These are phyloP conservation scores for Oxycera nigricornis DNA, from an alignment of 2,888 invertebrate species.

Conservation along the genomic window DNA sequence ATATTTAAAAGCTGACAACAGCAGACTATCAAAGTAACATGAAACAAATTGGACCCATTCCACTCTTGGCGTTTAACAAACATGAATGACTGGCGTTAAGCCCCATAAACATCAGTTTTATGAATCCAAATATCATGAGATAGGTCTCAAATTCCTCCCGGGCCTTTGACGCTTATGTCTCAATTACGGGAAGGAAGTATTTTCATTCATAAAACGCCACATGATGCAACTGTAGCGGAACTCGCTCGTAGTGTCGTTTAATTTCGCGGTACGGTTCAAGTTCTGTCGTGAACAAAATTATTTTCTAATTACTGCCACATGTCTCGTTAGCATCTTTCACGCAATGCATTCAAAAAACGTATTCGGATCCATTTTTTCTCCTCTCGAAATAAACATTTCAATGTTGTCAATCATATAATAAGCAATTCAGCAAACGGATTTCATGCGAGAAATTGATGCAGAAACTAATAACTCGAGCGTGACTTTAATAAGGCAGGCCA, in stretches of 20 bases:
- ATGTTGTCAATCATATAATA: constrained; percentile 10
- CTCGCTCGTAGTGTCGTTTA: neutral
- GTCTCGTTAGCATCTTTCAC: neutral
- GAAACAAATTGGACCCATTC: no score
- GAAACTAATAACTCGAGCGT: constrained; percentile 27
- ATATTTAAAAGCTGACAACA: no score
- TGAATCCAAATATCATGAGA: no score
- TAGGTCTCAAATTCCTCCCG: neutral
- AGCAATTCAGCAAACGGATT: constrained; percentile 5
- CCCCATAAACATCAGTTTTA: no score
- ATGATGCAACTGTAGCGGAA: neutral
- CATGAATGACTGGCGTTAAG: no score
- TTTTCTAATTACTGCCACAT: constrained; percentile 38
- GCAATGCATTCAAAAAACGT: neutral
- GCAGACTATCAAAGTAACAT: no score
- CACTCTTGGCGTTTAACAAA: no score
- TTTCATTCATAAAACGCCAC: neutral
- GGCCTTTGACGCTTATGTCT: constrained; percentile 1
- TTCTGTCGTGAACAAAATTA: neutral
- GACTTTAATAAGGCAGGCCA: neutral
- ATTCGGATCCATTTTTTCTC: neutral
- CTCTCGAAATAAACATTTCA: constrained; percentile 11
- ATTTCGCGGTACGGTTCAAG: neutral
- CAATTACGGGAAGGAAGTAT: constrained; percentile 24
- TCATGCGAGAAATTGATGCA: constrained; percentile 38